A percentile compares a stretch with the other conserved stretches of the same genome.
These are phyloP conservation scores for Acronicta psi DNA, from an alignment of 2,888 invertebrate genomes.

Conservation along the genomic window DNA sequence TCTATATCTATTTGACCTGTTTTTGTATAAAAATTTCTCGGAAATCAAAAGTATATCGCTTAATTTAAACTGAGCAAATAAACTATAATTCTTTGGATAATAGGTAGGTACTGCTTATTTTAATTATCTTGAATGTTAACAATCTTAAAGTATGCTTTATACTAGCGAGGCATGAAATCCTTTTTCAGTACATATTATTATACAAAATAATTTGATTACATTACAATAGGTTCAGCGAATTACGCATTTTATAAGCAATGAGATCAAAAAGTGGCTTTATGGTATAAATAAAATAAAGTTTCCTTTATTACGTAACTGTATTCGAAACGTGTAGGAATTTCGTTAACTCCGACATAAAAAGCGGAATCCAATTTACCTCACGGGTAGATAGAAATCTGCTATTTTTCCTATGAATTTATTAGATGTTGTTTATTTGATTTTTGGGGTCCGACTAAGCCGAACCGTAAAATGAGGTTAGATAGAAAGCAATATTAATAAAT, in stretches of 20 bases:
- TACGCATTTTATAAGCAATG: no score
- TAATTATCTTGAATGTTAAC: no score
- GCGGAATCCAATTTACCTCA: slow-evolving; percentile 63
- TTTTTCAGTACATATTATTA: no score
- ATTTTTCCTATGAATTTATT: slow-evolving; percentile 66
- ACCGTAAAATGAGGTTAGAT: slow-evolving; percentile 16
- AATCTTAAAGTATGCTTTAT: slow-evolving; percentile 8
- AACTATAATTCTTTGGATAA: no score
- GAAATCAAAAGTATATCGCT: no score
- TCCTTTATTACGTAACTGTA: slow-evolving; percentile 51
- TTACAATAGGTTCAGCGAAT: no score
- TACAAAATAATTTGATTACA: no score
- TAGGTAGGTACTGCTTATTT: no score
- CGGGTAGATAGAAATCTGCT: slow-evolving; percentile 63
- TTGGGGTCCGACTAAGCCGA: slow-evolving; percentile 41
- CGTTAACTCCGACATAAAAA: slow-evolving; percentile 61
- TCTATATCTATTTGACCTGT: no score
- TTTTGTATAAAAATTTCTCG: no score
- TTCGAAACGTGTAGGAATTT: slow-evolving; percentile 51
- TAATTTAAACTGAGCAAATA: no score
- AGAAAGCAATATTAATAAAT: slow-evolving; percentile 22
- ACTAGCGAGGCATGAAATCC: no score
- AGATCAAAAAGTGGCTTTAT: slow-evolving; percentile 13
- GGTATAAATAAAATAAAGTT: slow-evolving; percentile 34
- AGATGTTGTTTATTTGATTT: slow-evolving; percentile 65